Evolutionary conservation across 2,888 invertebrate species (phyloP), one percentile per base, ranked within the genome.

Genomic region (Mythimna ferrago): DNA sequence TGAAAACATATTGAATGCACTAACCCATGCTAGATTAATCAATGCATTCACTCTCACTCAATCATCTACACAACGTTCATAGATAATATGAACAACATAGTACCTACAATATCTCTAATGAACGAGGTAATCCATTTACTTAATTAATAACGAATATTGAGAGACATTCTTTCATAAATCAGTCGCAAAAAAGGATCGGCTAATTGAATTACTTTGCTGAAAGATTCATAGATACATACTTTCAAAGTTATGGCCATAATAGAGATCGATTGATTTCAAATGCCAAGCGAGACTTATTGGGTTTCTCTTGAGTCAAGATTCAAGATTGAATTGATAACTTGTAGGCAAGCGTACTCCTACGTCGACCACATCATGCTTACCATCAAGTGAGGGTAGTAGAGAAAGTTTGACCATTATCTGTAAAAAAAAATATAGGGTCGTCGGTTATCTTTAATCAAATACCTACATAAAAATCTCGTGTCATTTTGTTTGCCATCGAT

Each of bases 1-100:
- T 84, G 75, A 78, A 74, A 77, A 66, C 65, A 66, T 67, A 71
- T 79, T 79, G 35, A 73, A 80, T 83, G 73, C 66, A 82, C 51
- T 77, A 58, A 51, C 32, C 66, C 54, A 21, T 51, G 44, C 65
- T 66, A 67, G 32, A 66, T 62, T 67, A 58, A 57, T 71, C 62
- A 71, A 66, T 74, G 56, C 58, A 65, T 48, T 21, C 56, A 9
- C 51, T 76, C 48, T 81, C 26, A 70, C 11, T 66, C 57, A 63
- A 66, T 79, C 71, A 64, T 56, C 32, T 35, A 32, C 16, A 60
- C 71, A 82, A 66, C 60, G 64, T 54, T 61, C 48, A 32, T 21
- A 57, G 35, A 57, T n/a, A 48, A 48, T 48, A 48, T 19, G 16
- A 48, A 19, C 48, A 48, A 2, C 2, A 14, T 48, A 48, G 19